Evolutionary conservation across 2,888 invertebrate genomes (phyloP), one percentile per base, ranked within the genome.

Genomic region (Drepana falcataria): DNA sequence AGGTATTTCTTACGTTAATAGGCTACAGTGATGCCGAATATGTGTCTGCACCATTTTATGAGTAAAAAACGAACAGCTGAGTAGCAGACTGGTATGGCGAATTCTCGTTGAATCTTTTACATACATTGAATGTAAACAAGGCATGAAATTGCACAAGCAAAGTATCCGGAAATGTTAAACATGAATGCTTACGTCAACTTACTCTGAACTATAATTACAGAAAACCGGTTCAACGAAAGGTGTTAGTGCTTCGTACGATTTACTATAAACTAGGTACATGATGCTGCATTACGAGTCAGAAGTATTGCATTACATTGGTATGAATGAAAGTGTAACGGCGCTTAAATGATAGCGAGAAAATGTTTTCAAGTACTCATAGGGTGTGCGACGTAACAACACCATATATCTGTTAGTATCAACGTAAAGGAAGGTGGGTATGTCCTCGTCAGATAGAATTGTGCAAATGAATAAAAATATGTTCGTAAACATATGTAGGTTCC

Each of bases 121-220:
- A n/a, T 6, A 44, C 9, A 44, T 44, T 9, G 44, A 35, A 47
- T 54, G 35, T 49, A 49, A 48, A 48, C 41, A 52, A 49, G 21
- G 47, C 44, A 51, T 51, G 35, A 21, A 51, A 51, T 40, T 41
- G 9, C 37, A 40, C 51, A 51, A 51, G 51, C 33, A 34, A 41
- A 49, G n/a, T 49, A 40, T 51, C 51, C 51, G 51, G 51, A 51
- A 51, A 51, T 9, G 51, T 44, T 44, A n/a, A n/a, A 44, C 44
- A 44, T 44, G 6, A 44, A 44, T 9, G 44, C 44, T 44, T 44
- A 9, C 44, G 44, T 44, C 44, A 44, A 44, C 44, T 7, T 44
- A 44, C 44, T 40, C 44, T 44, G 9, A 6, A 6, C 6, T 44
- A 44, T 44, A 6, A 9, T 44, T 44, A 44, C 44, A 44, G 44